Evolutionary conservation across 2,888 invertebrate genomes (phyloP).

Genomic region (Mycalesis mineus): DNA sequence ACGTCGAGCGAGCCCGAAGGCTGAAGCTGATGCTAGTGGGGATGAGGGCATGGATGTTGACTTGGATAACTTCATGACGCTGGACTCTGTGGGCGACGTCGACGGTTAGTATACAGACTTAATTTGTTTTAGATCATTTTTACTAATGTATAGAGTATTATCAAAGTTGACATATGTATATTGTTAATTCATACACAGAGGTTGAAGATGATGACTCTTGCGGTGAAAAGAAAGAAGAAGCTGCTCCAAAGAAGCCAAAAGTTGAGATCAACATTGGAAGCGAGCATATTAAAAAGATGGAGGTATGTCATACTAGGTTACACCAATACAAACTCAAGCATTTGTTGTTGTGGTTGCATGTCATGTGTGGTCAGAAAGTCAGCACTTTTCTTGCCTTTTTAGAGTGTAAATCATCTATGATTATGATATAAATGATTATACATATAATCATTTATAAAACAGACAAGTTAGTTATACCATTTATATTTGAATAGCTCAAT

Average conservation of each 20-base stretch:
- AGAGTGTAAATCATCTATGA: too few species aligned
- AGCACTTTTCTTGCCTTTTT: too few species aligned
- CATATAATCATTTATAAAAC: too few species aligned
- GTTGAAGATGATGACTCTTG: constrained; percentile 79
- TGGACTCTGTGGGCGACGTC: constrained; percentile 92
- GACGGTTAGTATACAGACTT: constrained; percentile 83
- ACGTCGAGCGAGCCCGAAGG: constrained; percentile 71
- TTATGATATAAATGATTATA: too few species aligned
- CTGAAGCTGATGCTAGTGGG: constrained; percentile 81
- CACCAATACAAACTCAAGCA: background rate
- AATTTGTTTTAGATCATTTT: too few species aligned
- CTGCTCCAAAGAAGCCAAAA: constrained; percentile 76
- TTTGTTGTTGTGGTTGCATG: background rate
- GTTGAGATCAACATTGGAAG: constrained; percentile 85
- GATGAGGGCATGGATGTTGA: constrained; percentile 86
- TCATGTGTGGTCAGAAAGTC: too few species aligned
- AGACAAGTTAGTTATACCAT: too few species aligned
- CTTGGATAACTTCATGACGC: constrained; percentile 90
- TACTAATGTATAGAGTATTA: too few species aligned
- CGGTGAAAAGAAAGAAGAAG: constrained; percentile 77
- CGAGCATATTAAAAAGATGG: constrained; percentile 87
- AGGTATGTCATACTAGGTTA: constrained; percentile 65
- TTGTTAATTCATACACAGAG: constrained; percentile 43
- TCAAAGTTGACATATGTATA: background rate
- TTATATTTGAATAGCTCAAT: too few species aligned